Conservation (phyloP, 2,113 vertebrate species). For the Grus americana region DNA sequence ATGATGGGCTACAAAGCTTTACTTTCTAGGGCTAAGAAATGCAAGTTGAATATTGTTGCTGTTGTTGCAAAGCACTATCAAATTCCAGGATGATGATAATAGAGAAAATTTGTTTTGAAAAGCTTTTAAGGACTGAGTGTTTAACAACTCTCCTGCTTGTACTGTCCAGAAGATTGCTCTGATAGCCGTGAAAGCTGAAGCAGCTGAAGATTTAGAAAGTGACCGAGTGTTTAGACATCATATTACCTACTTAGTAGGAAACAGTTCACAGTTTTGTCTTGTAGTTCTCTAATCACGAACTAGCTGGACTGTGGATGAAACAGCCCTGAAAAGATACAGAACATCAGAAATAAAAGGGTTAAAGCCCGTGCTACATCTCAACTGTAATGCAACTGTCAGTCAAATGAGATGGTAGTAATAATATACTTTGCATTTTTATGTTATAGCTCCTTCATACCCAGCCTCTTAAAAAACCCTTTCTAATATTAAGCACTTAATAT, state of each 20-base stretch:
- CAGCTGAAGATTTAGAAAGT: slow-evolving; percentile 7
- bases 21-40: not conserved
- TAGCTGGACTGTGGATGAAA: not conserved
- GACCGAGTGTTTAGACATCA: not conserved
- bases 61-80: not conserved
- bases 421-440: not conserved
- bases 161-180: not conserved
- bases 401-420: not conserved
- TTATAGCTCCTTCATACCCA: not conserved
- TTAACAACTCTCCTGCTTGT: not conserved
- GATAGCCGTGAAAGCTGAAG: not conserved
- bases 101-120: not conserved
- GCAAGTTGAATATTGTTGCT: not conserved
- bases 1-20: not conserved
- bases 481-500: not conserved
- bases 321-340: not conserved
- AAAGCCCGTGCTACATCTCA: not conserved
- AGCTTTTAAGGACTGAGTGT: not conserved
- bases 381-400: not conserved
- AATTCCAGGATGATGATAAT: not conserved
- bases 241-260: not conserved
- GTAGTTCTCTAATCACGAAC: not conserved
- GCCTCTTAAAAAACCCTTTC: not conserved
- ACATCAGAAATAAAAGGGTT: not conserved
- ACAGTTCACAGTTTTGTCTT: not conserved